These are phyloP conservation scores for Sinelater perroti DNA, from an alignment of 2,888 invertebrate genomes.

Conservation along the genomic window DNA sequence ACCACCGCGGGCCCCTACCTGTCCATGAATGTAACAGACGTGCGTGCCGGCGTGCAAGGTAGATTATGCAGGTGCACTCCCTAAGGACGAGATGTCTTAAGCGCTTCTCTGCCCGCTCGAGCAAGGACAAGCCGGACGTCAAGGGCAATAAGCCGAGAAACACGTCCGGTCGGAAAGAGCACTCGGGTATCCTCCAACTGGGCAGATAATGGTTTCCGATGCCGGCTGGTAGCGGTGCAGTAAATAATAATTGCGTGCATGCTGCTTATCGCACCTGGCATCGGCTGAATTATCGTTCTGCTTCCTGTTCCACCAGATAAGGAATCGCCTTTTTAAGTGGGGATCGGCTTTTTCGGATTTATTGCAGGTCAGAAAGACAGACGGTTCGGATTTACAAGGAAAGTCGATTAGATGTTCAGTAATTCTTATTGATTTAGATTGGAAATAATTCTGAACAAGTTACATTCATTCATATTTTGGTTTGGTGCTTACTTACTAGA, in stretches of 20 bases:
- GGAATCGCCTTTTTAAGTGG: no score
- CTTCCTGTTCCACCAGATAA: constrained; percentile 7
- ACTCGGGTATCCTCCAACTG: no score
- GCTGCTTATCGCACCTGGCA: neutral
- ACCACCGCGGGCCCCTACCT: no score
- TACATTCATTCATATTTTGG: no score
- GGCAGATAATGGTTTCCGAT: neutral
- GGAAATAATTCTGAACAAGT: no score
- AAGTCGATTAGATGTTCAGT: no score
- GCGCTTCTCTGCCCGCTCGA: constrained; percentile 20
- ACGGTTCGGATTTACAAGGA: no score
- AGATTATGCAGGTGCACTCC: constrained; percentile 35
- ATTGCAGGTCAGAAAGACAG: no score
- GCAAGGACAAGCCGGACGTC: constrained; percentile 27
- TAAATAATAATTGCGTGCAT: neutral
- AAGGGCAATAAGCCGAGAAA: constrained; percentile 23
- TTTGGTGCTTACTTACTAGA: no score
- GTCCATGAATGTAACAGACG: no score
- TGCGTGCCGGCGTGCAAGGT: constrained; percentile 12
- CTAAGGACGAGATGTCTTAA: constrained; percentile 15
- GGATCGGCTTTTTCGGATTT: no score
- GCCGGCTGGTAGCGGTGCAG: neutral
- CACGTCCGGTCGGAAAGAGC: constrained; percentile 27
- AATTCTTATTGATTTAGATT: no score
- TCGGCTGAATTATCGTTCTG: neutral